These are phyloP conservation scores for Cydia splendana DNA, from an alignment of 1,140 invertebrate genomes.

Conservation along the genomic window DNA sequence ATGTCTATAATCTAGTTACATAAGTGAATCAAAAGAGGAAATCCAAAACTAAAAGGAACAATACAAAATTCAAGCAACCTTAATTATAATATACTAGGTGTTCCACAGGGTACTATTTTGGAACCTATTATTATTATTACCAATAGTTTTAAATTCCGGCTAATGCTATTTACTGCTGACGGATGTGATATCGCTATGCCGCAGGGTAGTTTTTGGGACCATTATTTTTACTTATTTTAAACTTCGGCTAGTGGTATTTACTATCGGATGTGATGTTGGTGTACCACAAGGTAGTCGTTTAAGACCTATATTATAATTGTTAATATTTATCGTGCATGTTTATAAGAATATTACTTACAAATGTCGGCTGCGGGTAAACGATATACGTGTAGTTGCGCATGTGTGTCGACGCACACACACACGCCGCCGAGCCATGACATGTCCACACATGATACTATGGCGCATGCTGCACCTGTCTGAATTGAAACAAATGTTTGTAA, in stretches of 20 bases:
- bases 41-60: not conserved
- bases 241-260: no score
- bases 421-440: constrained; percentile 89
- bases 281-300: not conserved
- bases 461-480: constrained; percentile 44
- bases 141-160: no score
- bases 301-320: not conserved
- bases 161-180: no score
- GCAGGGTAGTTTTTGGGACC: not conserved
- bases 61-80: not conserved
- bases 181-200: no score
- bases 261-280: not conserved
- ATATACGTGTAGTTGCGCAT: constrained; percentile 87
- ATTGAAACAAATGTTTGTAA: not conserved
- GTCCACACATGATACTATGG: constrained; percentile 83
- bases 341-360: constrained; percentile 63
- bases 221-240: no score
- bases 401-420: constrained; percentile 86
- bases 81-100: not conserved
- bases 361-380: constrained; percentile 82
- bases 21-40: not conserved
- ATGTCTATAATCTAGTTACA: not conserved
- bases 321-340: no score
- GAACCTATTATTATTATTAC: no score
- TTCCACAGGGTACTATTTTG: no score